These are phyloP conservation scores for Arctia plantaginis DNA, from an alignment of 2,888 invertebrate genomes.

Conservation along the genomic window DNA sequence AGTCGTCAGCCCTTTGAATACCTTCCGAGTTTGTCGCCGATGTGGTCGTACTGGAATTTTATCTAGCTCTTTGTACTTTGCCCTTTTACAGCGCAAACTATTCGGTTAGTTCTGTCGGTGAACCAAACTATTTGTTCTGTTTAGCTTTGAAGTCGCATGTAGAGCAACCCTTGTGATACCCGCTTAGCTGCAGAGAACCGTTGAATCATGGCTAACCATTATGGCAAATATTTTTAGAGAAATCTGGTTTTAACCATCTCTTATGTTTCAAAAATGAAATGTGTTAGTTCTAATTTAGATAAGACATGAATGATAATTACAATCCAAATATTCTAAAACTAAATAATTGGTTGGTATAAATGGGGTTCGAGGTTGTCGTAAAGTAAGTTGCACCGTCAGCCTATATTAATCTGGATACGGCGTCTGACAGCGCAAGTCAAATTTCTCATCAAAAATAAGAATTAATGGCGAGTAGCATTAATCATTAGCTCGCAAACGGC, in stretches of 20 bases:
- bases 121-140: slow-evolving; percentile 76
- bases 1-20: slow-evolving; percentile 78
- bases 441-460: slow-evolving; percentile 87
- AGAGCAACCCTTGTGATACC: slow-evolving; percentile 19
- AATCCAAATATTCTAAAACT: slow-evolving; percentile 27
- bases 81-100: slow-evolving; percentile 81
- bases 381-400: slow-evolving; percentile 84
- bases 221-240: slow-evolving; percentile 25
- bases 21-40: slow-evolving; percentile 83
- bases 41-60: slow-evolving; percentile 83
- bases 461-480: slow-evolving; percentile 86
- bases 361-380: slow-evolving; percentile 67
- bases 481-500: slow-evolving; percentile 85
- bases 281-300: neutral
- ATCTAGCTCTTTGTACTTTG: slow-evolving; percentile 84
- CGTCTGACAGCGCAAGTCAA: slow-evolving; percentile 85
- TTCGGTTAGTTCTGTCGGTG: slow-evolving; percentile 78
- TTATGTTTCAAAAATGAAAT: neutral
- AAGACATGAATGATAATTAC: neutral
- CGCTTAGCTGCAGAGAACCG: slow-evolving; percentile 14
- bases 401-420: slow-evolving; percentile 85
- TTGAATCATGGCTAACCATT: slow-evolving; percentile 22
- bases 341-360: slow-evolving; percentile 45
- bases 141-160: slow-evolving; percentile 71
- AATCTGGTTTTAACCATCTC: neutral